Base-by-base conservation (phyloP, 2,888 invertebrate species). In the Caenorhabditis parvicauda region DNA sequence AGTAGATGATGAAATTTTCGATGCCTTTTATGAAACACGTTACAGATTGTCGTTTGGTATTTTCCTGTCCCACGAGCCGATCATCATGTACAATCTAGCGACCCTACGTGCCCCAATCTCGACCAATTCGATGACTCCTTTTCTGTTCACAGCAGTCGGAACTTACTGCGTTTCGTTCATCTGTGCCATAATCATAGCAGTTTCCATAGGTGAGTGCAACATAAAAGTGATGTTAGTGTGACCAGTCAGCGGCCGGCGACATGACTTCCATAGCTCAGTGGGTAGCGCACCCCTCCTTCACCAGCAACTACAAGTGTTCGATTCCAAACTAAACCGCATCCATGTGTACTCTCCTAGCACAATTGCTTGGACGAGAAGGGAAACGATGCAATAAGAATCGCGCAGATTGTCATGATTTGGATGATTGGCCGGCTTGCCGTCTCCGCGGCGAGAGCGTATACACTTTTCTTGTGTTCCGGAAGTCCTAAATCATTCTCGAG, bases 51-150 rank as follows among this genome's bases (percentile, higher is more conserved):
- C 68, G 0, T 64, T 68, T 27, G 73, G 73, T 1, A 59, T 73
- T 5, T 73, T 67, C 44, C 45, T 73, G 17, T 59, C 65, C 2
- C 73, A 73, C 44, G 73, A 71, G 53, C 69, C 66, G 6, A 56
- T 73, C 21, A 57, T 70, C 6, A 44, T 70, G 4, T 59, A 47
- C 32, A 52, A 63, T 24, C 25, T 70, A n/a, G 64, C 58, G 45
- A 53, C 65, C 4, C 54, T 54, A 3, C 60, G 67, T 2, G 60
- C 64, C 29, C 60, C 70, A 19, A 43, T 57, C 27, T 62, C 70
- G 3, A 58, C 62, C 14, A 38, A 45, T 9, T 59, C 64, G 0
- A 52, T 67, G 22, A 46, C 28, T 9, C 47, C 52, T 54, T 62
- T 70, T 50, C 24, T 64, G 21, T 50, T 67, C 9, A 48, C 61